These are phyloP conservation scores for Seira musarum DNA, from an alignment of 2,888 invertebrate species.

Conservation along the genomic window DNA sequence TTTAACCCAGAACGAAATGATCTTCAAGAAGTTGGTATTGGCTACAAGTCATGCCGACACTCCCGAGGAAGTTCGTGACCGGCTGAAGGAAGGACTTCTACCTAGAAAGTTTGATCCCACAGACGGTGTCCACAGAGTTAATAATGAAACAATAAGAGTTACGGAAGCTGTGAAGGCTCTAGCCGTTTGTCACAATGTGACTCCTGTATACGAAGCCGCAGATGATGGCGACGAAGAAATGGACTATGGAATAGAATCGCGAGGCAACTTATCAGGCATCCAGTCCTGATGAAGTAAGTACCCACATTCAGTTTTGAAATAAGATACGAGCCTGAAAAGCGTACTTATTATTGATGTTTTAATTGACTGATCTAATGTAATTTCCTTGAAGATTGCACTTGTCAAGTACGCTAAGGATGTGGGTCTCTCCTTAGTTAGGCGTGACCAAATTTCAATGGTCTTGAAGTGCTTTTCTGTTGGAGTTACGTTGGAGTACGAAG, in stretches of 20 bases:
- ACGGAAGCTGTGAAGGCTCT: conserved; percentile 94
- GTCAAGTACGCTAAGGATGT: conserved; percentile 83
- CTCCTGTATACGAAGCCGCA: conserved; percentile 89
- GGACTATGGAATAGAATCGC: conserved; percentile 68
- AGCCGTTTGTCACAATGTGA: conserved; percentile 98
- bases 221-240: conserved; percentile 63
- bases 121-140: conserved; percentile 48
- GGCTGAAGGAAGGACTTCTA: conserved; percentile 61
- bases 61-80: conserved; percentile 62
- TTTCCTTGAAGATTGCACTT: conserved; percentile 76
- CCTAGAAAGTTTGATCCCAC: background rate
- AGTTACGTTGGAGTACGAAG: conserved; percentile 76
- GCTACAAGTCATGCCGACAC: conserved; percentile 65
- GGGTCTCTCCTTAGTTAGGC: conserved; percentile 77
- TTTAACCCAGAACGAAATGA: conserved; percentile 98
- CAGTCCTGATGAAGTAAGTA: conserved; percentile 81
- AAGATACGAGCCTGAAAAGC: too few species aligned
- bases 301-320: background rate
- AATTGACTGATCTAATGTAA: background rate
- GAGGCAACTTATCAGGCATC: conserved; percentile 79
- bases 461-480: conserved; percentile 73
- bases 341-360: too few species aligned
- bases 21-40: conserved; percentile 82
- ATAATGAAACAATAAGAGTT: conserved; percentile 73
- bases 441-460: conserved; percentile 76